Base-by-base conservation (phyloP, 2,888 invertebrate genomes). In the Perdita meconis region DNA sequence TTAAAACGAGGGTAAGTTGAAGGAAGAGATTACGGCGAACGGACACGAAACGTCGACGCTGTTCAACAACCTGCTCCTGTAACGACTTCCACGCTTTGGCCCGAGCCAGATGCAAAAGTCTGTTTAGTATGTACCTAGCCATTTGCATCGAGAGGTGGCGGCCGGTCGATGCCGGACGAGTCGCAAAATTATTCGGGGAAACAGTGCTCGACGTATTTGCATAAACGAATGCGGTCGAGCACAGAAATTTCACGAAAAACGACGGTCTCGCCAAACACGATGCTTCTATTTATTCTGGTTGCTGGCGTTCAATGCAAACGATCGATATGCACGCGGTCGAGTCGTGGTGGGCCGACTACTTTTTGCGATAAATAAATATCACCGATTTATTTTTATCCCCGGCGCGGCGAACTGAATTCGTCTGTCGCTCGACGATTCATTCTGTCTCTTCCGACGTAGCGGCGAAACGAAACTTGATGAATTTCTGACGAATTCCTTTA, bases 1-100 rank as follows among this genome's bases (percentile, higher is more conserved):
- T 68, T 82, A 61, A 82, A 82, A 57, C 67, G 64, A 38, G 30
- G 36, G 78, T 59, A 78, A 71, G 78, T 81, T 71, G 40, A 61
- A 70, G 65, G 68, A 59, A 26, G 59, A 78, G 67, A 77, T 81
- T 76, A 73, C 59, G 65, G 76, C 44, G 64, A 51, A 72, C 55
- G 63, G 34, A 56, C 61, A 57, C 70, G 72, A 67, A 76, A 64
- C 44, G 66, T n/a, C 51, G 78, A 64, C 50, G 44, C 30, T 50
- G 47, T 42, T 61, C n/a, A 47, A n/a, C 61, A 71, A 55, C 40
- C 44, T 50, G 47, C 55, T 24, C 30, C 24, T 55, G n/a, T 36
- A 57, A 70, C 40, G 42, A 59, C 42, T 42, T 30, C 19, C 51
- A 38, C 2, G 63, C 47, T 10, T 40, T 66, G n/a, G n/a, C 19